phyloP scores from a whole-genome alignment of 2,113 vertebrate genomes.

The Xenus cinereus region DNA sequence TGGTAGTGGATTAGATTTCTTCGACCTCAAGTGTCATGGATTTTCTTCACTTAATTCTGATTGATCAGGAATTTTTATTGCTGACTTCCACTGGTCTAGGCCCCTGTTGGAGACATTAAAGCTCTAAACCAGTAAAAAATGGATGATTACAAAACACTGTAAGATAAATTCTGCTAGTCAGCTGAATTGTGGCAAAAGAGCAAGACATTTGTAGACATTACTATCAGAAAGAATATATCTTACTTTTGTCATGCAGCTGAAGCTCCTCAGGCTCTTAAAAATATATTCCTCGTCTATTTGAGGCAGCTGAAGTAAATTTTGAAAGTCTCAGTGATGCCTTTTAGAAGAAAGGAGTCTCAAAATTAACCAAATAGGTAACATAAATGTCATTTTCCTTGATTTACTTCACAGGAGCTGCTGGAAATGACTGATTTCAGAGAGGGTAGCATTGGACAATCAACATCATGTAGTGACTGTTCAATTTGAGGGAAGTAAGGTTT shows the following conservation, averaged over 20 bases:
- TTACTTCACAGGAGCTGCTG: neutral
- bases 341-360: neutral
- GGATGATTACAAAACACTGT: neutral
- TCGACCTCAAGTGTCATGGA: accelerated
- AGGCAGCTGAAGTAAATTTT: neutral
- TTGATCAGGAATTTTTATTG: neutral
- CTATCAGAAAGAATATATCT: neutral
- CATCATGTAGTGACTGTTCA: neutral
- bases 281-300: neutral
- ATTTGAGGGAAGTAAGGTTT: neutral
- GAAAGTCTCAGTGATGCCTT: neutral
- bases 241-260: neutral
- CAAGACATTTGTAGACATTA: neutral
- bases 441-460: neutral
- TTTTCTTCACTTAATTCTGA: neutral
- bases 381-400: neutral
- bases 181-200: neutral
- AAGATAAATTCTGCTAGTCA: neutral
- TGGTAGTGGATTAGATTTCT: neutral
- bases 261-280: neutral
- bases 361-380: neutral
- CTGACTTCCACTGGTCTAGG: neutral
- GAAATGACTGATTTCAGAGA: neutral
- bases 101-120: neutral
- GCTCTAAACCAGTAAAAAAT: neutral